These are phyloP conservation scores for Palythoa grandiflora DNA, from an alignment of 92 coral and sea anemone species.

Conservation along the genomic window DNA sequence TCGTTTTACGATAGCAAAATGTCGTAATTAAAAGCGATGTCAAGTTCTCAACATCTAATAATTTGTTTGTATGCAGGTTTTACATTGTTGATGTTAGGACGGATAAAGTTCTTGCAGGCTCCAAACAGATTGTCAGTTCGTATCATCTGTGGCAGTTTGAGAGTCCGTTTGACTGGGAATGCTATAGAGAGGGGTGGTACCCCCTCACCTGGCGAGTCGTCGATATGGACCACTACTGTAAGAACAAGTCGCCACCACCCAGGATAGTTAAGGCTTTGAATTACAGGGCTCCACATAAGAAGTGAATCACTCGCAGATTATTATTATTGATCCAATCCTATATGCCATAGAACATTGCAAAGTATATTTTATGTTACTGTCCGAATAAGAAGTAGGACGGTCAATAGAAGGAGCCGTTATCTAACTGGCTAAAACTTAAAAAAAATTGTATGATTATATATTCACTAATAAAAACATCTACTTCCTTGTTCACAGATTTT, in stretches of 20 bases:
- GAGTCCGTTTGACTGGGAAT: slow-evolving; percentile 51
- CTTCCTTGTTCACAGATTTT: no score
- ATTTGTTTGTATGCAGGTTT: slow-evolving; percentile 19
- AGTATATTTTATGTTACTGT: no score
- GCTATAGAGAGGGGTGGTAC: slow-evolving; percentile 40
- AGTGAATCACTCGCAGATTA: no score
- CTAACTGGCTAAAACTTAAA: no score
- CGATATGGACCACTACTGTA: slow-evolving; percentile 45
- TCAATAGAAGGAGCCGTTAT: no score
- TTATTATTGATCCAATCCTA: no score
- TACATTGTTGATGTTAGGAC: slow-evolving; percentile 32
- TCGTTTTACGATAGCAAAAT: no score
- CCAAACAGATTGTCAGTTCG: slow-evolving; percentile 25
- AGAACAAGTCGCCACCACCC: slow-evolving; percentile 35
- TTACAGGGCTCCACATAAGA: background rate
- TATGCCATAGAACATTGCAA: no score
- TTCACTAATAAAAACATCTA: no score
- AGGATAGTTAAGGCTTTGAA: slow-evolving; percentile 36
- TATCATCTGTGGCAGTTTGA: slow-evolving; percentile 55
- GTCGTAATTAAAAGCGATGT: no score
- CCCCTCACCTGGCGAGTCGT: slow-evolving; percentile 46
- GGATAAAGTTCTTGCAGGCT: slow-evolving; percentile 35
- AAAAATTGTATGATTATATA: no score
- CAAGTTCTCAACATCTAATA: background rate
- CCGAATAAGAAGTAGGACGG: no score